These are phyloP conservation scores for Morpho deidamia DNA, from an alignment of 2,888 invertebrate species.

Conservation along the genomic window DNA sequence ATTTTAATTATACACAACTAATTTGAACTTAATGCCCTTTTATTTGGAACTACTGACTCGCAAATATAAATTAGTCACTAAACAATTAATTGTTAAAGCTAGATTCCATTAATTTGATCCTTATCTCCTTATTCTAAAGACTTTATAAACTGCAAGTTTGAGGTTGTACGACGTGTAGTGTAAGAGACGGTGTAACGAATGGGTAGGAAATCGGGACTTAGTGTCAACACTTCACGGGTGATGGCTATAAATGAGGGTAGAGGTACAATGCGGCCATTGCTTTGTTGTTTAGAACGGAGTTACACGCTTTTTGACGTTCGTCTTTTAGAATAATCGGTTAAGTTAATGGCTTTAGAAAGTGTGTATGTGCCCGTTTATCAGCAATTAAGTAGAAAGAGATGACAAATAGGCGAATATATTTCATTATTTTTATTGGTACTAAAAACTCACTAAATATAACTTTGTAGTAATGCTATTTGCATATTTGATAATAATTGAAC, in stretches of 20 bases:
- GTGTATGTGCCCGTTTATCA: not conserved
- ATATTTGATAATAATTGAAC: no score
- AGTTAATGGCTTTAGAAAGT: slow-evolving; percentile 13
- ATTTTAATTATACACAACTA: slow-evolving; percentile 4
- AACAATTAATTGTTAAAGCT: not conserved
- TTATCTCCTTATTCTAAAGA: slow-evolving; percentile 25
- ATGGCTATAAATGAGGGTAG: slow-evolving; percentile 34
- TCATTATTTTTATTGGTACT: no score
- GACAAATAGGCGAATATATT: not conserved
- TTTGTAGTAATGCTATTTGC: no score
- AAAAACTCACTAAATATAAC: no score
- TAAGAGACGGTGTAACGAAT: slow-evolving; percentile 61
- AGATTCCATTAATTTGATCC: slow-evolving; percentile 28
- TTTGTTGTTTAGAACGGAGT: slow-evolving; percentile 29
- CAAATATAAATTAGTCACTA: slow-evolving; percentile 4
- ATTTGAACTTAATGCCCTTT: slow-evolving; percentile 4
- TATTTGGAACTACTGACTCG: slow-evolving; percentile 5
- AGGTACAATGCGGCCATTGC: slow-evolving; percentile 21
- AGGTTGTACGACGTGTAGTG: slow-evolving; percentile 36
- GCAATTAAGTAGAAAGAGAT: not conserved
- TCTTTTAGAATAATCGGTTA: slow-evolving; percentile 14
- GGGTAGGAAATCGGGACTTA: slow-evolving; percentile 67
- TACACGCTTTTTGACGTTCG: slow-evolving; percentile 42
- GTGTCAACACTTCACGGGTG: slow-evolving; percentile 71
- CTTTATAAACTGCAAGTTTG: slow-evolving; percentile 14